These are phyloP conservation scores for Drosophila orena DNA, from an alignment of 1,140 invertebrate species.

Conservation along the genomic window DNA sequence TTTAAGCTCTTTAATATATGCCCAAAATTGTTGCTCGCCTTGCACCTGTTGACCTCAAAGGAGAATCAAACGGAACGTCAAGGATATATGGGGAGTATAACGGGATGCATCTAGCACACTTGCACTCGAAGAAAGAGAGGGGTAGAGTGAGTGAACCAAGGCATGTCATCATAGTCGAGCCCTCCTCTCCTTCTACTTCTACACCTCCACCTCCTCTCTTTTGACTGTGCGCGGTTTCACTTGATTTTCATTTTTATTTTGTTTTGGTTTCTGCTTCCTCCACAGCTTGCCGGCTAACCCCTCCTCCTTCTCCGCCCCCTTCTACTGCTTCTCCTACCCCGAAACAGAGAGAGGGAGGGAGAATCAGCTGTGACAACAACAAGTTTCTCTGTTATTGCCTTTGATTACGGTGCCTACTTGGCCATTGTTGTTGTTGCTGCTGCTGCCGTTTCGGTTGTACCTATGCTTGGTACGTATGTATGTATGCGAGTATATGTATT, in stretches of 20 bases:
- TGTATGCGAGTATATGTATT: constrained; percentile 33
- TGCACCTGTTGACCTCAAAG: constrained; percentile 49
- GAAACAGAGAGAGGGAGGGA: constrained; percentile 34
- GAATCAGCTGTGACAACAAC: constrained; percentile 65
- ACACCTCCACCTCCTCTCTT: constrained; percentile 26
- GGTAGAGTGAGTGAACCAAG: constrained; percentile 15
- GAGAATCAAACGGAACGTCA: constrained; percentile 28
- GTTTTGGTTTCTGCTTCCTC: constrained; percentile 62
- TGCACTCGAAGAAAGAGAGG: constrained; percentile 3
- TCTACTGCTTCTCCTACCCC: constrained; percentile 1
- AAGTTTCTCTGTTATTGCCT: constrained; percentile 61
- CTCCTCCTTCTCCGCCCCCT: constrained; percentile 16
- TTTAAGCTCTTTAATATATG: constrained; percentile 41
- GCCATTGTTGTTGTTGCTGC: constrained; percentile 12
- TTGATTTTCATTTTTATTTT: constrained; percentile 55
- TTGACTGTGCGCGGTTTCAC: constrained; percentile 58
- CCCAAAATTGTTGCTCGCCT: constrained; percentile 1
- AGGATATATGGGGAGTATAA: constrained; percentile 28
- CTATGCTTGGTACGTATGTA: constrained; percentile 19
- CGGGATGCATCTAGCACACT: constrained; percentile 18
- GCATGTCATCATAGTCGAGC: constrained; percentile 60
- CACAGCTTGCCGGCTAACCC: constrained; percentile 49
- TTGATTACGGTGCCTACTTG: constrained; percentile 63
- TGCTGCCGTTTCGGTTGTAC: constrained; percentile 32
- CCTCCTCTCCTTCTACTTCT: constrained; percentile 32